phyloP scores from a whole-genome alignment of 2,888 invertebrate genomes.

The Hypsopygia costalis region DNA sequence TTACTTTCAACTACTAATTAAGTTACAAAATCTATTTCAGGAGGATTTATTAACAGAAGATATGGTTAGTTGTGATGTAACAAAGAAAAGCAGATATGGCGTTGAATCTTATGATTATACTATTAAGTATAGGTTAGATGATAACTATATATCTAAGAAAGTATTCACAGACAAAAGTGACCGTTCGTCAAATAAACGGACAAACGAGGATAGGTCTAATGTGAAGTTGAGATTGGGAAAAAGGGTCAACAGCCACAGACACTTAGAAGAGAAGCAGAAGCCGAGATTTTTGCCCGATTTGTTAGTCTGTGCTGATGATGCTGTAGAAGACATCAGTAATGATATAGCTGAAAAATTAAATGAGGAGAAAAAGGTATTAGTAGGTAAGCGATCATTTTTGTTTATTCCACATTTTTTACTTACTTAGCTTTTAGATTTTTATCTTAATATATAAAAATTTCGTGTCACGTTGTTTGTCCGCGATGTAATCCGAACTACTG shows the following conservation, averaged over 20 bases:
- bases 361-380: constrained; percentile 87
- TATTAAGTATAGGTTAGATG: constrained; percentile 82
- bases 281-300: constrained; percentile 82
- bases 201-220: constrained; percentile 79
- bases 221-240: constrained; percentile 79
- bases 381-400: constrained; percentile 76
- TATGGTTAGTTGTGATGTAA: constrained; percentile 88
- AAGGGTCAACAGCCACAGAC: constrained; percentile 60
- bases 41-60: constrained; percentile 90
- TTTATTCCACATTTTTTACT: too few species aligned
- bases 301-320: constrained; percentile 64
- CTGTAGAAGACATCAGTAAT: constrained; percentile 81
- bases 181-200: constrained; percentile 76
- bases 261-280: constrained; percentile 73
- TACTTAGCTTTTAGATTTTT: too few species aligned
- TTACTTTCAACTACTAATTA: too few species aligned
- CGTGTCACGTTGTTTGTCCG: too few species aligned
- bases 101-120: constrained; percentile 90
- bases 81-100: constrained; percentile 82
- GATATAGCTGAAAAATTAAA: constrained; percentile 87
- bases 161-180: constrained; percentile 48
- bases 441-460: too few species aligned
- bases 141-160: constrained; percentile 60
- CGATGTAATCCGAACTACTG: too few species aligned
- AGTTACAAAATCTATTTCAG: constrained; percentile 77